Evolutionary conservation across 2,113 vertebrate genomes (phyloP).

Genomic region (Murina feae): DNA sequence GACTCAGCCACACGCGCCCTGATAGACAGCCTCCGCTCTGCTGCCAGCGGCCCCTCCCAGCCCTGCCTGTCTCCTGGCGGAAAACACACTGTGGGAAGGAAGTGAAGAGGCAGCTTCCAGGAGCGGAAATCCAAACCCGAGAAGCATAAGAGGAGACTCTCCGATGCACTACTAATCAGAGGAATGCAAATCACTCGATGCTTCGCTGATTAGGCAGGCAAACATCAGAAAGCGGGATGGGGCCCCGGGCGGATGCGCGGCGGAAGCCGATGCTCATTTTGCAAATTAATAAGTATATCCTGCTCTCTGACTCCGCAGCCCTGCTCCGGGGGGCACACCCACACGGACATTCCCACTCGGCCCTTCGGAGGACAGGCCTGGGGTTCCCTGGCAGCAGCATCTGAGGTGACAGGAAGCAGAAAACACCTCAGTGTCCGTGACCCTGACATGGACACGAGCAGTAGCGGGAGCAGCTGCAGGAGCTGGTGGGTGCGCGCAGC

Average conservation of each 20-base stretch:
- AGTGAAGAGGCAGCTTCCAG: neutral
- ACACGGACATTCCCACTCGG: neutral
- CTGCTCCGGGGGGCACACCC: neutral
- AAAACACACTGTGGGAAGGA: neutral
- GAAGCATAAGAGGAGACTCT: neutral
- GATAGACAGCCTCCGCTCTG: neutral
- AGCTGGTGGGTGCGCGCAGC: neutral
- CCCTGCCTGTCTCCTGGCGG: neutral
- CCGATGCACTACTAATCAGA: neutral
- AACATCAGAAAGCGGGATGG: neutral
- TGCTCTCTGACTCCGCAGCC: neutral
- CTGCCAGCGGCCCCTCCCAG: too few species aligned
- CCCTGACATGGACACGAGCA: too few species aligned
- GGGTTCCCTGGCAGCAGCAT: neutral
- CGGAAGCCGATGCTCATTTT: neutral
- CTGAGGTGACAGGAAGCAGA: neutral
- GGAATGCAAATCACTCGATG: neutral
- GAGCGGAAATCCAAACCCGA: neutral
- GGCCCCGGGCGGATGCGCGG: too few species aligned
- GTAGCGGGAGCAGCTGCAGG: fast-evolving
- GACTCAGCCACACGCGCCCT: fast-evolving
- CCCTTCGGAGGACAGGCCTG: neutral
- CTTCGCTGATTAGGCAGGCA: neutral
- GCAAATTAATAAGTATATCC: neutral
- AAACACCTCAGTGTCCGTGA: neutral